Percentiles rank a stretch among this genome's conserved stretches.
These are phyloP conservation scores for Pogonus chalceus DNA, from an alignment of 1,140 invertebrate species.

Conservation along the genomic window DNA sequence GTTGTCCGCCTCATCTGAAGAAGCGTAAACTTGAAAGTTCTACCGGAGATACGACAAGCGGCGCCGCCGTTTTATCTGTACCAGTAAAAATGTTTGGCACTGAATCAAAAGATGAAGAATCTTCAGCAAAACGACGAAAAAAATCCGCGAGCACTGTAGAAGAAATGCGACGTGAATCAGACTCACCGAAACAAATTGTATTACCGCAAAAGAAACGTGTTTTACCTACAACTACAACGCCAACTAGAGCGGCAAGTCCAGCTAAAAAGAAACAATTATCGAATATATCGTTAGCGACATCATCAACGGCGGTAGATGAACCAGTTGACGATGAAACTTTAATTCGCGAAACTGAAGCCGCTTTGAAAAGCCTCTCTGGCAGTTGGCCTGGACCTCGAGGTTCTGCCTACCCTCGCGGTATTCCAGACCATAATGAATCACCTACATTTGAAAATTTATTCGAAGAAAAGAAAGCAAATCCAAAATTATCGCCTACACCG, in stretches of 20 bases:
- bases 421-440: conserved; percentile 60
- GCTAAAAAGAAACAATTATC: conserved; percentile 42
- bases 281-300: conserved; percentile 25
- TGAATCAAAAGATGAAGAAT: conserved; percentile 29
- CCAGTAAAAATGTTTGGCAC: conserved; percentile 36
- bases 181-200: conserved; percentile 35
- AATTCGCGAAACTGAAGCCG: conserved; percentile 76
- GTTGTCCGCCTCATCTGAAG: conserved; percentile 41
- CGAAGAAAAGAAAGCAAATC: conserved; percentile 61
- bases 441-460: conserved; percentile 76
- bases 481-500: conserved; percentile 53
- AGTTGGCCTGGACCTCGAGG: conserved; percentile 61
- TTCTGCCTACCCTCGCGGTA: conserved; percentile 49
- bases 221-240: conserved; percentile 36
- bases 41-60: conserved; percentile 15
- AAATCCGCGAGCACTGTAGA: conserved; percentile 29
- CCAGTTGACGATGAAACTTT: conserved; percentile 63
- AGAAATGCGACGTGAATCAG: conserved; percentile 29
- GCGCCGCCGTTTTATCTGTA: conserved; percentile 27
- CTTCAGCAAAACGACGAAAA: conserved; percentile 37
- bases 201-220: conserved; percentile 52
- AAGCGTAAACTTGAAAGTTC: conserved; percentile 45
- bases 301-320: conserved; percentile 38
- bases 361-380: conserved; percentile 70
- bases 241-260: conserved; percentile 37